Base-by-base conservation (phyloP, 2,888 invertebrate species). In the Meta bourneti region DNA sequence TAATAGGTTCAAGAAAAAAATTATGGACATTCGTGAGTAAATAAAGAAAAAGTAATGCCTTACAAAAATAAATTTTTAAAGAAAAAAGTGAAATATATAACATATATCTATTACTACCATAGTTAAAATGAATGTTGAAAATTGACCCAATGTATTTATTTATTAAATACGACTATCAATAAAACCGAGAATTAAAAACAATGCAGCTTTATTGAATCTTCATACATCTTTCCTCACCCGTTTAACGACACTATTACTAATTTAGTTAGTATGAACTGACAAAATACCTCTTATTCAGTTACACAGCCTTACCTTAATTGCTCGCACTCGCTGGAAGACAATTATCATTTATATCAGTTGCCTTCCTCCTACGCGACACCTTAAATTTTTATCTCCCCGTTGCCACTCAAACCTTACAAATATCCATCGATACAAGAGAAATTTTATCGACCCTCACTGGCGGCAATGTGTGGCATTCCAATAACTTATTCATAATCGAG, bases 401-500 rank as follows among this genome's bases (percentile, higher is more conserved):
- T 74, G 13, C 48, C 74, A 34, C 7, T 7, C 74, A 48, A 2
- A 34, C 34, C 13, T 52, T 16, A 52, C 54, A 16, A 72, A 83
- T 80, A 72, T 80, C 13, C 20, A 87, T 72, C 87, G 87, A 79
- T 79, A 13, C 13, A 5, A 13, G 82, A 74, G 1, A 74, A 48
- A 19, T 16, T 11, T 34, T 8, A 74, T 74, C 74, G 74, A 74
- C 49, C 77, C 49, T 13, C 34, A 20, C n/a, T 34, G 78, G 71
- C 71, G 71, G 71, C 72, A 72, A 52, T 54, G 80, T 52, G 87
- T 34, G 52, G 70, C 77, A 13, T 70, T 51, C 77, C n/a, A 49
- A 87, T 87, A 80, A 87, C 87, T 87, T 87, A 87, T 87, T 87
- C 80, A 87, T 87, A 72, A 87, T 80, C 71, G 71, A 71, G 52